phyloP scores from a whole-genome alignment of 92 coral and sea anemone genomes.

The Blastomussa wellsi region DNA sequence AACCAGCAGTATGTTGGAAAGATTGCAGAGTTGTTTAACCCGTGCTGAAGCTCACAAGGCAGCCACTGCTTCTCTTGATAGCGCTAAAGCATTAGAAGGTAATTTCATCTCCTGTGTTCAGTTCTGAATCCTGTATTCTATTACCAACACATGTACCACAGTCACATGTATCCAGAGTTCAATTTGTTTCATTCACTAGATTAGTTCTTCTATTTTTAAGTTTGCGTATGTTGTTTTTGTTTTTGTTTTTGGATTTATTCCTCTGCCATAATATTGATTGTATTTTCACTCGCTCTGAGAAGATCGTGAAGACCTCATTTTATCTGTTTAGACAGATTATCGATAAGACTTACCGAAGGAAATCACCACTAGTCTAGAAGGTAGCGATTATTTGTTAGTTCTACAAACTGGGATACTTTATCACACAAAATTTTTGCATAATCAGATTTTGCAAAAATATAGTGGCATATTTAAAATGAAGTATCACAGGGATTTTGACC shows the following conservation, averaged over 20 bases:
- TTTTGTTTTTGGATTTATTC: neutral
- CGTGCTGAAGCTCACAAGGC: constrained; percentile 86
- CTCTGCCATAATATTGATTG: neutral
- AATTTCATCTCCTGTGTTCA: neutral
- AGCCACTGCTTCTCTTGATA: constrained; percentile 68
- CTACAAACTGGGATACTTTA: too few relatives aligned
- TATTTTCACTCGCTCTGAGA: neutral
- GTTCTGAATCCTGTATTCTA: neutral
- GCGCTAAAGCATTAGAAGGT: constrained; percentile 80
- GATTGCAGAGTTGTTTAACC: constrained; percentile 76
- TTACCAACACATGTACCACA: neutral
- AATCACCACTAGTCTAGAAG: too few relatives aligned
- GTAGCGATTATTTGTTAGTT: too few relatives aligned
- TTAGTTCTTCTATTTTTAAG: neutral
- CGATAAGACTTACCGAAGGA: neutral
- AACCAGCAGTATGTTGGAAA: constrained; percentile 84
- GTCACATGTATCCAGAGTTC: neutral
- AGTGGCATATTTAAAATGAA: too few relatives aligned
- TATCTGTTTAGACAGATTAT: neutral
- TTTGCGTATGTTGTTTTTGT: too few relatives aligned
- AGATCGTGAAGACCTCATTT: neutral
- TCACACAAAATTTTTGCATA: too few relatives aligned
- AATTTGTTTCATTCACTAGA: neutral
- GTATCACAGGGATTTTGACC: too few relatives aligned
- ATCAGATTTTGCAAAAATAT: too few relatives aligned